A percentile compares a stretch with the other conserved stretches of the same genome.
phyloP scores from a whole-genome alignment of 2,888 invertebrate genomes.

The Agriopis aurantiaria region DNA sequence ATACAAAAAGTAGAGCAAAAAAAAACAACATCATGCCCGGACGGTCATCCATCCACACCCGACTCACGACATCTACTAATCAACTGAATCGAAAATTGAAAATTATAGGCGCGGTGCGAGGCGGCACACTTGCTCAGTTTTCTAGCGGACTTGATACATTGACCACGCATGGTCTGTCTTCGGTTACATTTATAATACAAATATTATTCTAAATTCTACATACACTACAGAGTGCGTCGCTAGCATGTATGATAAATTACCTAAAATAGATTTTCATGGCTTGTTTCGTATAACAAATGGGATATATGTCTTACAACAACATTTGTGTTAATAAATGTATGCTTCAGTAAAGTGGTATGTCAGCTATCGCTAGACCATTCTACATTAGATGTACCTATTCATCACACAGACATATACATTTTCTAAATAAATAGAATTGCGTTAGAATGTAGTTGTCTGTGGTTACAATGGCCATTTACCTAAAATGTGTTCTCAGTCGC shows the following conservation, averaged over 20 bases:
- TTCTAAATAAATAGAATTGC: slow-evolving; percentile 7
- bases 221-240: too few relatives aligned
- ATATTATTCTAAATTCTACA: too few relatives aligned
- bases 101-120: too few relatives aligned
- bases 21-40: too few relatives aligned
- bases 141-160: too few relatives aligned
- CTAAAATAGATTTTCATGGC: slow-evolving; percentile 7
- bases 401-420: slow-evolving; percentile 14
- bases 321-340: slow-evolving; percentile 9
- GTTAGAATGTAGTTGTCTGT: slow-evolving; percentile 6
- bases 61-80: too few relatives aligned
- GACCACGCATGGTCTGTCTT: too few relatives aligned
- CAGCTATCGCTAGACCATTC: slow-evolving; percentile 7
- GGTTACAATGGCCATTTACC: slow-evolving; percentile 1
- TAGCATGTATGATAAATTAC: not conserved
- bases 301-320: not conserved
- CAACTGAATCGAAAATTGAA: too few relatives aligned
- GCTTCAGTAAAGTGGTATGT: slow-evolving; percentile 13
- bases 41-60: too few relatives aligned
- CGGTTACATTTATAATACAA: too few relatives aligned
- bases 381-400: slow-evolving; percentile 1
- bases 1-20: too few relatives aligned
- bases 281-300: slow-evolving; percentile 8
- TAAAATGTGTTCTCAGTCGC: not conserved
- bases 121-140: too few relatives aligned